Evolutionary conservation across 1,140 invertebrate genomes (phyloP).

Genomic region (Drosophila seguyi): DNA sequence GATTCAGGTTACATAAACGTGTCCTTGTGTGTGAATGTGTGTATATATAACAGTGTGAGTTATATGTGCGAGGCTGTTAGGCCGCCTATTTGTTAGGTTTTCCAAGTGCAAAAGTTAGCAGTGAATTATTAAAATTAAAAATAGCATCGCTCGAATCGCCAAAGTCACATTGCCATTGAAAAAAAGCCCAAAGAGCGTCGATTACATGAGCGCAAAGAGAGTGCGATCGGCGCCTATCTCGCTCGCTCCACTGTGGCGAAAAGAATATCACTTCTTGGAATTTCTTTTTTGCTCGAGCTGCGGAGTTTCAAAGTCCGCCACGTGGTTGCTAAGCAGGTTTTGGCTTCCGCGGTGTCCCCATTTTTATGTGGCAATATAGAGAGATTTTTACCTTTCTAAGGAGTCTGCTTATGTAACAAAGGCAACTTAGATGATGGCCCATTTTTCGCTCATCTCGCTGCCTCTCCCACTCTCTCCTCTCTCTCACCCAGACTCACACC

Average conservation of each 20-base stretch:
- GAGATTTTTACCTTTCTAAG: slow-evolving; percentile 16
- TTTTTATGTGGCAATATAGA: slow-evolving; percentile 3
- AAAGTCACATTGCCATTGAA: slow-evolving; percentile 69
- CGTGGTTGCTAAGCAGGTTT: slow-evolving; percentile 69
- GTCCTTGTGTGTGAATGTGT: slow-evolving; percentile 39
- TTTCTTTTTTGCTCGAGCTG: slow-evolving; percentile 24
- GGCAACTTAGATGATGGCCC: slow-evolving; percentile 28
- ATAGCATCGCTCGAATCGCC: slow-evolving; percentile 18
- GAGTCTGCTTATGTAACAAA: slow-evolving; percentile 63
- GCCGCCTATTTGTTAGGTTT: slow-evolving; percentile 5
- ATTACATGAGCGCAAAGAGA: slow-evolving; percentile 68
- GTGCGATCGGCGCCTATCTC: slow-evolving; percentile 41
- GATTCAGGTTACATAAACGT: slow-evolving; percentile 75
- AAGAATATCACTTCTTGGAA: slow-evolving; percentile 46
- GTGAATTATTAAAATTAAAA: slow-evolving; percentile 36
- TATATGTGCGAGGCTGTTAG: slow-evolving; percentile 24
- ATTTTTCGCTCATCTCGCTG: slow-evolving; percentile 44
- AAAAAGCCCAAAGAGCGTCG: slow-evolving; percentile 43
- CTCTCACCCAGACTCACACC: slow-evolving; percentile 20
- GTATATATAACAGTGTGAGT: slow-evolving; percentile 22
- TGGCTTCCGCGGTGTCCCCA: neutral
- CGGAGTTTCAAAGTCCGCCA: slow-evolving; percentile 47
- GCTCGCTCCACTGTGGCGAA: slow-evolving; percentile 18
- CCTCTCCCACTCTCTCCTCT: slow-evolving; percentile 3
- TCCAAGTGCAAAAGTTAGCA: slow-evolving; percentile 47